Percentiles rank a stretch among this genome's conserved stretches.
phyloP scores from a whole-genome alignment of 2,113 vertebrate genomes.

The Opisthocomus hoazin region DNA sequence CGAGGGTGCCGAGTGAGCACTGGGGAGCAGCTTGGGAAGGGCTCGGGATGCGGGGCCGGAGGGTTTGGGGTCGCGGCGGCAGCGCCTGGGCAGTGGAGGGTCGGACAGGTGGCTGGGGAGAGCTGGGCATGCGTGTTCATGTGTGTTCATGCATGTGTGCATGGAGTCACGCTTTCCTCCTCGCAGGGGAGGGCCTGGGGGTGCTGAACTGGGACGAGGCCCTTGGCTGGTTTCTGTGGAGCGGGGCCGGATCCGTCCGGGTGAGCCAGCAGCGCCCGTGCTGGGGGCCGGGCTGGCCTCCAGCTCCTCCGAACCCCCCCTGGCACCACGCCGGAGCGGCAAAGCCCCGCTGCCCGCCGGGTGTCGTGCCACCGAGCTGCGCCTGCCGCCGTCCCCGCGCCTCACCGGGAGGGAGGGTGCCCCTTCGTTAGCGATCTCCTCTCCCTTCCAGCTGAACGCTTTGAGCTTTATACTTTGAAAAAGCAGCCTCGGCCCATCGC shows the following conservation, averaged over 20 bases:
- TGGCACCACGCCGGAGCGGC: not conserved
- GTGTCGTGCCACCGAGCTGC: not conserved
- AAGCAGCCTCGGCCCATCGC: not conserved
- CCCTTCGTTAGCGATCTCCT: not conserved
- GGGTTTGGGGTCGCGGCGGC: not conserved
- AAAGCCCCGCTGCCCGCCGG: not conserved
- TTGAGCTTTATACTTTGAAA: not conserved
- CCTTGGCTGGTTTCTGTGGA: not conserved
- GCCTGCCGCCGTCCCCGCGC: fast-evolving
- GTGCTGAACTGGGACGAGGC: fast-evolving
- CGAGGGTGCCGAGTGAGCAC: fast-evolving
- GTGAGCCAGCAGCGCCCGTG: fast-evolving
- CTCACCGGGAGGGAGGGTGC: not conserved
- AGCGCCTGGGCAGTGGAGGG: not conserved
- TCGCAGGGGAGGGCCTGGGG: fast-evolving
- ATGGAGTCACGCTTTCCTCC: not conserved
- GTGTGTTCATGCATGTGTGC: fast-evolving
- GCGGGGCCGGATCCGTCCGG: not conserved
- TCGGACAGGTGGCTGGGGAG: fast-evolving
- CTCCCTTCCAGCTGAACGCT: not conserved
- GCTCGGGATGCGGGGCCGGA: fast-evolving
- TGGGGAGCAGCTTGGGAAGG: not conserved
- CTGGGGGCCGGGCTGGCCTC: not conserved
- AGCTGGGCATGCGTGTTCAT: fast-evolving
- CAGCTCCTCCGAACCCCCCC: not conserved